phyloP scores from a whole-genome alignment of 2,113 vertebrate genomes.

The Lutjanus erythropterus region DNA sequence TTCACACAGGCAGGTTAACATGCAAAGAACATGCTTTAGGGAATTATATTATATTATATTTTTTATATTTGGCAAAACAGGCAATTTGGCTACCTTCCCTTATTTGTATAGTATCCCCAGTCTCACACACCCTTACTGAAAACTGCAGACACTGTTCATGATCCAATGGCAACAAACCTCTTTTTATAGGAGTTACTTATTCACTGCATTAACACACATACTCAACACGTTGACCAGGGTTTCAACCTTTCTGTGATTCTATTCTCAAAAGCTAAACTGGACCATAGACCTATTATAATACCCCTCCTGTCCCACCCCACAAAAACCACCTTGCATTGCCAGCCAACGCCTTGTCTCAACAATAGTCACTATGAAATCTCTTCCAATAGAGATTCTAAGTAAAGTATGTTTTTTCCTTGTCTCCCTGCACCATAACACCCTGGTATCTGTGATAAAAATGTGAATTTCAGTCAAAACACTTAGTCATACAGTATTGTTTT shows the following conservation, averaged over 20 bases:
- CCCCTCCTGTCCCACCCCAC: background rate
- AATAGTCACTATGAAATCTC: background rate
- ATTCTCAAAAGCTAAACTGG: background rate
- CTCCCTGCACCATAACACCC: background rate
- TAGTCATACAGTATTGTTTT: background rate
- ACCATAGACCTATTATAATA: background rate
- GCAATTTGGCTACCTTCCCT: no score
- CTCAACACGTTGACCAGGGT: background rate
- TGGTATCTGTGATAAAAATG: conserved; percentile 5
- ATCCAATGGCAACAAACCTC: no score
- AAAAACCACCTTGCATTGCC: background rate
- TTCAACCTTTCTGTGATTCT: background rate
- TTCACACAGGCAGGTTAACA: background rate
- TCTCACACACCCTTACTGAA: no score
- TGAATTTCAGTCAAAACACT: conserved; percentile 10
- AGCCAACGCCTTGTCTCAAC: background rate
- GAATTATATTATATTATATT: no score
- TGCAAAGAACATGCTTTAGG: no score
- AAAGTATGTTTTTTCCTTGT: background rate
- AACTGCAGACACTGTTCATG: no score
- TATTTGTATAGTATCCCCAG: no score
- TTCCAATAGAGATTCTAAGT: background rate
- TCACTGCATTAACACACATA: conserved; percentile 18
- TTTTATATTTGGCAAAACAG: no score
- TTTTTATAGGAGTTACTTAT: conserved; percentile 27